Evolutionary conservation across 2,113 vertebrate species (phyloP).

Genomic region (western clawed frog (Xenopus tropicalis)): UCB_Xtro_10.0 CM004444.2:129390001-129390500

Average conservation of each 20-base stretch:
- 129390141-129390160: constrained; percentile 1
- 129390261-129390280: constrained; percentile 64
- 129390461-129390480: constrained; percentile 49
- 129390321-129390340: constrained; percentile 51
- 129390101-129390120: no score
- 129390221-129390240: constrained; percentile 54
- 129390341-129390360: constrained; percentile 49
- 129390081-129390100: no score
- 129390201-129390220: constrained; percentile 52
- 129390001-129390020: no score
- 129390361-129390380: constrained; percentile 22
- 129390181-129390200: constrained; percentile 37
- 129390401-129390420: not conserved
- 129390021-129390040: no score
- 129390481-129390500: constrained; percentile 48
- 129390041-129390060: no score
- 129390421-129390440: not conserved
- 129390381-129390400: not conserved
- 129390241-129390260: constrained; percentile 58
- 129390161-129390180: constrained; percentile 26
- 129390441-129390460: constrained; percentile 43
- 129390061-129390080: no score
- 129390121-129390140: no score
- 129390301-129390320: constrained; percentile 57
- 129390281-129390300: constrained; percentile 62